A percentile compares a stretch with the other conserved stretches of the same genome.
These are phyloP conservation scores for Pectinophora gossypiella DNA, from an alignment of 1,140 invertebrate genomes.

Conservation along the genomic window DNA sequence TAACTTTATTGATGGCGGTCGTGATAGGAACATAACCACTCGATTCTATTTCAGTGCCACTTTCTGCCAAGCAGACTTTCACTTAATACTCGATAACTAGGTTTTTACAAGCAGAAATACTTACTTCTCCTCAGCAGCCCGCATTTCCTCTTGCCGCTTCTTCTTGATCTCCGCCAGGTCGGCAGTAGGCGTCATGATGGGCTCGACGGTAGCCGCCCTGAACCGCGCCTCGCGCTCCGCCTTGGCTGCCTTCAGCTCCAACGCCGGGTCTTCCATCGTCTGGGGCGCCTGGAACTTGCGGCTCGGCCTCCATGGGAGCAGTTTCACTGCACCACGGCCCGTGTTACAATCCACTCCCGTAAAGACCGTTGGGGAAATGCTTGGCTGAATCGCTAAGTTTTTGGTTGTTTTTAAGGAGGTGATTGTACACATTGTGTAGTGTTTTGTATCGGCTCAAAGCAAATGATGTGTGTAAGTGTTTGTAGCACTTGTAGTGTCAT, in stretches of 20 bases:
- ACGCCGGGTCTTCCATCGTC: conserved; percentile 73
- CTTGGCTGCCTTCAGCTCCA: conserved; percentile 76
- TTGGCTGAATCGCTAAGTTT: conserved; percentile 12
- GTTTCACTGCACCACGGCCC: conserved; percentile 70
- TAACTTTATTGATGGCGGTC: too few species aligned
- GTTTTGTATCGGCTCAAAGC: background rate
- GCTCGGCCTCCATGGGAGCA: conserved; percentile 79
- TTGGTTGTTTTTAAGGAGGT: background rate
- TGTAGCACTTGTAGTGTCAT: background rate
- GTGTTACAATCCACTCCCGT: conserved; percentile 32
- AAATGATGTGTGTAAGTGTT: background rate
- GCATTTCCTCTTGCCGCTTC: conserved; percentile 77
- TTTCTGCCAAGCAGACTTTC: too few species aligned
- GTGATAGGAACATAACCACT: too few species aligned
- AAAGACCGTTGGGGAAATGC: conserved; percentile 43
- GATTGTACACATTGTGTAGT: background rate
- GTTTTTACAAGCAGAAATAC: conserved; percentile 16
- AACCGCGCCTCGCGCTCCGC: conserved; percentile 74
- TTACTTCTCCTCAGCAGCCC: conserved; percentile 78
- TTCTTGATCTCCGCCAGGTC: conserved; percentile 77
- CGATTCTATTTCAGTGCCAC: too few species aligned
- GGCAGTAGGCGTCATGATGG: conserved; percentile 68
- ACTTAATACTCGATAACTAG: too few species aligned
- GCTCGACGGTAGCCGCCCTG: conserved; percentile 54
- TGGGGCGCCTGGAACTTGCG: conserved; percentile 78